Evolutionary conservation across 1,140 invertebrate genomes (phyloP), one percentile per base, ranked within the genome.

Genomic region (Parasteatoda tepidariorum): DNA sequence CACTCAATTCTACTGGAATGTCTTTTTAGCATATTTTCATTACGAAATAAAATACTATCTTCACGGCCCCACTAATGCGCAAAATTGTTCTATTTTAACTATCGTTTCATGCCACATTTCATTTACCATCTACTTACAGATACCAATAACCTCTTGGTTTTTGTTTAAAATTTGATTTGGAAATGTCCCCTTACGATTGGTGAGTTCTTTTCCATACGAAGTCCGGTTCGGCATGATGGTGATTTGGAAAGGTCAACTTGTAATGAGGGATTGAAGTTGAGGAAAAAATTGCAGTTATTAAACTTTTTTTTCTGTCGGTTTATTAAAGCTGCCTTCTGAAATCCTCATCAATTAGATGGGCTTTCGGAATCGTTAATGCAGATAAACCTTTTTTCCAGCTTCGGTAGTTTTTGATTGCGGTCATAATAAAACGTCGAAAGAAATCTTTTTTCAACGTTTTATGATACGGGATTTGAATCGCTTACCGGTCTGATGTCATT

Each of bases 271-370:
- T 26, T 18, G 48, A 61, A 24, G 6, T 13, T 4, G 28, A 33
- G 30, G 61, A 26, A 18, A 31, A 48, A 41, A 76, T 48, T 22
- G 15, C 31, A 64, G 59, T 76, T 76, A 64, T 76, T 57, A 66
- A 76, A 76, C 66, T 38, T 15, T 61, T 62, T 74, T 74, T 74
- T 61, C 22, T 76, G 22, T 41, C 24, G 22, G 30, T 76, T 62
- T 61, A 74, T 48, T 66, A 76, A 41, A 30, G 28, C 24, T 30
- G 38, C 61, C 28, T 38, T 48, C 28, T n/a, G n/a, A 33, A 28
- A 74, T 41, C 11, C 55, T 48, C 71, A 55, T 74, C 71, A 61
- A 57, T 64, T 74, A 54, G 68, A 15, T 34, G n/a, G 18, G 28
- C 24, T 57, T 48, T 22, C 22, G 71, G 38, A 48, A 48, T 74